phyloP scores from a whole-genome alignment of 2,113 vertebrate genomes.

The Tupaia chinensis region DNA sequence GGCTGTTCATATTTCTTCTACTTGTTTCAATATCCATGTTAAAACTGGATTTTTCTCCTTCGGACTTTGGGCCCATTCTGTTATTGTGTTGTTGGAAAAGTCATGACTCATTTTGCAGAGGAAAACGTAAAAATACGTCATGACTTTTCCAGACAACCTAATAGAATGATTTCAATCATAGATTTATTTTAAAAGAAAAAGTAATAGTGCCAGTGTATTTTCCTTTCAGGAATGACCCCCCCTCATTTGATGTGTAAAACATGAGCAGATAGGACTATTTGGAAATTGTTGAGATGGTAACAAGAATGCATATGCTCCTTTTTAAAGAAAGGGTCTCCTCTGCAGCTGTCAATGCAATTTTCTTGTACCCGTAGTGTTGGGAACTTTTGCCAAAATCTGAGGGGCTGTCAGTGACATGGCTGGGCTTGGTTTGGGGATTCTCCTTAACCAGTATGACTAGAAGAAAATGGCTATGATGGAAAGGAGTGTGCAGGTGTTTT shows the following conservation, averaged over 20 bases:
- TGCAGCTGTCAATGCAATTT: neutral
- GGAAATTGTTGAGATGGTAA: neutral
- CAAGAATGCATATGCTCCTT: neutral
- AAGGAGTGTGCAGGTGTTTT: neutral
- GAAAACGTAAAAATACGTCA: no score
- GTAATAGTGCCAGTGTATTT: neutral
- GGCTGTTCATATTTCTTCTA: neutral
- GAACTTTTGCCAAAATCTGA: neutral
- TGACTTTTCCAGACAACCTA: no score
- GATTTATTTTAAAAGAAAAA: neutral
- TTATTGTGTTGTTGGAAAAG: no score
- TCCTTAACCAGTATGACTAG: neutral
- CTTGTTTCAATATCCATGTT: neutral
- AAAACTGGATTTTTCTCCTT: neutral
- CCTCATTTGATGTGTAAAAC: neutral
- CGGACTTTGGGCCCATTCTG: neutral
- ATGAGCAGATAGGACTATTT: neutral
- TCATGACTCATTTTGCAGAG: no score
- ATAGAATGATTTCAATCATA: conserved; percentile 4
- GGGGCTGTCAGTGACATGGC: neutral
- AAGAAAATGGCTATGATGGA: neutral
- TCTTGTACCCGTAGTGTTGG: neutral
- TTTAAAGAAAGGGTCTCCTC: neutral
- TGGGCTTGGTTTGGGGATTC: neutral
- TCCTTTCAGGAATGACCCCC: neutral